Evolutionary conservation across 2,113 vertebrate genomes (phyloP), one percentile per base, ranked within the genome.

Genomic region (Urocitellus parryii): DNA sequence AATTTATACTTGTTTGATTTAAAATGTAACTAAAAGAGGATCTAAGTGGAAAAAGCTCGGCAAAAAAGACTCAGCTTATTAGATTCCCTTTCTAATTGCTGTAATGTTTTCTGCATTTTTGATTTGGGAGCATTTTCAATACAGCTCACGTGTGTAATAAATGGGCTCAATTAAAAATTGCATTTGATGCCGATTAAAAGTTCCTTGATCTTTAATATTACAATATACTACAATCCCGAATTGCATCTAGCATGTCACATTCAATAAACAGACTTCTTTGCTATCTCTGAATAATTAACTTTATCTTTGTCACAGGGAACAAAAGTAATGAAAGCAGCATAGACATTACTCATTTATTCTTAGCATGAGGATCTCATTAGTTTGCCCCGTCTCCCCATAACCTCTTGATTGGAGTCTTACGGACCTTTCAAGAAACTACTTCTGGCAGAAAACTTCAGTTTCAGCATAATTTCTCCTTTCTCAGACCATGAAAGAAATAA

Each of bases 181-280:
- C 32, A 92, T 91, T 97, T 97, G 87, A 97, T 95, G 92, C 72
- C 1, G 6, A 97, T 96, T 97, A 97, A 97, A 96, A 97, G 86
- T 97, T 97, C 83, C 77, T 96, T 97, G 94, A 96, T 97, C 95
- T 96, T 94, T 97, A 97, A 95, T 96, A 96, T 97, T 94, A 96
- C 48, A 96, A 94, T 96, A 94, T 73, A 74, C 1, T 86, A 37
- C 87, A 96, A 97, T 96, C 77, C 92, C 67, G 72, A 92, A 94
- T 9, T 97, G 96, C 80, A 97, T 97, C 95, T 94, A 92, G 56
- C 77, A 85, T 97, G 96, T 95, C 96, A 97, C 37, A 91, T 92
- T 97, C 77, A 97, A 97, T 97, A 97, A 97, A 95, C 72, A 96
- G 83, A 73, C 48, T 85, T 96, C 81, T 94, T 90, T 90, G 93